phyloP scores from a whole-genome alignment of 1,140 invertebrate species.

The Eulimnadia texana region DNA sequence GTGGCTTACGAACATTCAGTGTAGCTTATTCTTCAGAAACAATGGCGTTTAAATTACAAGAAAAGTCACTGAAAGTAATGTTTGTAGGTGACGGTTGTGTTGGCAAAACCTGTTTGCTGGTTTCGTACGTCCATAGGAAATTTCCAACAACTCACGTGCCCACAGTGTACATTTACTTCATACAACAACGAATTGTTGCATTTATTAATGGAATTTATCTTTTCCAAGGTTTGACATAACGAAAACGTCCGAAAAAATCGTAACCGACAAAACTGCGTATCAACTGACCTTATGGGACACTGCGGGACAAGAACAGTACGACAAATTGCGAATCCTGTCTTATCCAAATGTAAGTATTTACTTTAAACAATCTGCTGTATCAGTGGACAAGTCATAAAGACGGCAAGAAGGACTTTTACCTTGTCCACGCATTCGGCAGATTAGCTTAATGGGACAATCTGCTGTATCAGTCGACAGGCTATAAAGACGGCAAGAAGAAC shows the following conservation, averaged over 20 bases:
- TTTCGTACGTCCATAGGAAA: conserved; percentile 71
- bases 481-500: too few relatives aligned
- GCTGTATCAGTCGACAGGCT: too few relatives aligned
- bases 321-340: conserved; percentile 67
- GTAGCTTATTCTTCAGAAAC: too few relatives aligned
- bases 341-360: conserved; percentile 62
- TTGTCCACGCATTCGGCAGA: too few relatives aligned
- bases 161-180: conserved; percentile 55
- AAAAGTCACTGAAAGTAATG: conserved; percentile 58
- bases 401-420: neutral
- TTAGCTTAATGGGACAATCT: too few relatives aligned
- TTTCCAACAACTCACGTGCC: conserved; percentile 80
- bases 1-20: too few relatives aligned
- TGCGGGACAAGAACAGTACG: conserved; percentile 91
- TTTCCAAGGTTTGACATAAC: conserved; percentile 57
- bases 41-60: too few relatives aligned
- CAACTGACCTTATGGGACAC: conserved; percentile 84
- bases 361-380: neutral
- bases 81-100: conserved; percentile 85
- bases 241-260: conserved; percentile 43
- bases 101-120: conserved; percentile 85
- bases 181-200: neutral
- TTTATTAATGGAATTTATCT: neutral
- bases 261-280: conserved; percentile 28
- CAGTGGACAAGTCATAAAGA: neutral